A percentile compares a stretch with the other conserved stretches of the same genome.
Conservation (phyloP, 2,113 vertebrate genomes). For the Lagenorhynchus albirostris region DNA sequence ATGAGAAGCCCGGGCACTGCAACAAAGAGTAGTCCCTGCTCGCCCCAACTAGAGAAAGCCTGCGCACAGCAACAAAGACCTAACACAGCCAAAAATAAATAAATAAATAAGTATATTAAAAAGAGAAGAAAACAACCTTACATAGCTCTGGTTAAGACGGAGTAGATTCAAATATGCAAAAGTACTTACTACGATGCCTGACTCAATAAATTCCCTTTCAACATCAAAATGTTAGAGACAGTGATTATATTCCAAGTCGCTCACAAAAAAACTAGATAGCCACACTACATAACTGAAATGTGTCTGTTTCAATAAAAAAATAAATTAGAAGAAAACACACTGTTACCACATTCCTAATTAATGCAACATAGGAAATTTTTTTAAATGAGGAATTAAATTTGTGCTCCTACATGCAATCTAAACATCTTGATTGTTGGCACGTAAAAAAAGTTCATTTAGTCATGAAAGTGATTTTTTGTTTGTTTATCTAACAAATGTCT, state of each 20-base stretch:
- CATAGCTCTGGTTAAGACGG: background rate
- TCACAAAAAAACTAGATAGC: background rate
- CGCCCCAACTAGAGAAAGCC: too few relatives aligned
- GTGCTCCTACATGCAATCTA: background rate
- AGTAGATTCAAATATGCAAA: background rate
- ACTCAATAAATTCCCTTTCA: background rate
- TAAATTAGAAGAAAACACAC: background rate
- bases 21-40: too few relatives aligned
- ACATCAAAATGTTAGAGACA: background rate
- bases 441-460: background rate
- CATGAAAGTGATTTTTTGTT: background rate
- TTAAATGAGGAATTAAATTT: background rate
- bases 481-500: background rate
- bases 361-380: background rate
- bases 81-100: too few relatives aligned
- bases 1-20: too few relatives aligned
- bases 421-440: background rate
- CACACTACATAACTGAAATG: background rate
- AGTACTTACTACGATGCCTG: background rate
- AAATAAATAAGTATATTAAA: too few relatives aligned
- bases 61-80: too few relatives aligned
- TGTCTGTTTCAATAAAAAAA: background rate
- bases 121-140: background rate
- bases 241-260: background rate
- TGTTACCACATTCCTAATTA: background rate